Evolutionary conservation across 2,888 invertebrate genomes (phyloP).

Genomic region (Cerastis rubricosa): DNA sequence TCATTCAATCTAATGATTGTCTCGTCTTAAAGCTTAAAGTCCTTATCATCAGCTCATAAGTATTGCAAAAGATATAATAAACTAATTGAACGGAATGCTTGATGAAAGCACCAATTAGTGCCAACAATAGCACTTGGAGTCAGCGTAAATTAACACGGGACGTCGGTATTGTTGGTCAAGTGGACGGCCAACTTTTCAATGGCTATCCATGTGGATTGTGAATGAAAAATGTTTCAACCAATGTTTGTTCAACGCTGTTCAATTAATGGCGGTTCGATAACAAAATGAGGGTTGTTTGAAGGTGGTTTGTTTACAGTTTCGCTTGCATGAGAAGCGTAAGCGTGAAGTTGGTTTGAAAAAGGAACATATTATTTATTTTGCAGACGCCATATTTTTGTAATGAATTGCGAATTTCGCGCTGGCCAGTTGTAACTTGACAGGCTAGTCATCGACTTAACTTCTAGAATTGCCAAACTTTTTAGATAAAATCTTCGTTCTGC

Average conservation of each 20-base stretch:
- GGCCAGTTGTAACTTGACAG: neutral
- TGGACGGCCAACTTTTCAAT: constrained; percentile 63
- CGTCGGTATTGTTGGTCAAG: constrained; percentile 58
- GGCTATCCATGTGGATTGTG: constrained; percentile 38
- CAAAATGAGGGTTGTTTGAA: constrained; percentile 48
- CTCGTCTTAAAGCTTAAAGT: neutral
- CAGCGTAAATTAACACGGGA: constrained; percentile 61
- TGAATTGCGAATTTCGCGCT: constrained; percentile 1
- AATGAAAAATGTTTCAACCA: constrained; percentile 58
- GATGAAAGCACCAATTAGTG: constrained; percentile 72
- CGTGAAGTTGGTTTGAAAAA: constrained; percentile 46
- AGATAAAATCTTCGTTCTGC: neutral
- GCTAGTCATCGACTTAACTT: neutral
- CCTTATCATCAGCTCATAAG: constrained; percentile 28
- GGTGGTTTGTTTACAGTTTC: constrained; percentile 38
- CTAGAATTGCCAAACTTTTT: neutral
- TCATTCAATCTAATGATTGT: too few relatives aligned
- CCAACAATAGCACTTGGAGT: constrained; percentile 62
- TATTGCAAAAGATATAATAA: constrained; percentile 43
- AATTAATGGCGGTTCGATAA: constrained; percentile 39
- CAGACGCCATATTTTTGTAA: constrained; percentile 1
- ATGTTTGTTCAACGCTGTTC: constrained; percentile 50
- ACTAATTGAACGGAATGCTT: constrained; percentile 53
- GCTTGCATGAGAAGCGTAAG: constrained; percentile 28
- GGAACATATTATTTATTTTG: constrained; percentile 17